These are phyloP conservation scores for Tiphia femorata DNA, from an alignment of 2,888 invertebrate genomes.

Conservation along the genomic window DNA sequence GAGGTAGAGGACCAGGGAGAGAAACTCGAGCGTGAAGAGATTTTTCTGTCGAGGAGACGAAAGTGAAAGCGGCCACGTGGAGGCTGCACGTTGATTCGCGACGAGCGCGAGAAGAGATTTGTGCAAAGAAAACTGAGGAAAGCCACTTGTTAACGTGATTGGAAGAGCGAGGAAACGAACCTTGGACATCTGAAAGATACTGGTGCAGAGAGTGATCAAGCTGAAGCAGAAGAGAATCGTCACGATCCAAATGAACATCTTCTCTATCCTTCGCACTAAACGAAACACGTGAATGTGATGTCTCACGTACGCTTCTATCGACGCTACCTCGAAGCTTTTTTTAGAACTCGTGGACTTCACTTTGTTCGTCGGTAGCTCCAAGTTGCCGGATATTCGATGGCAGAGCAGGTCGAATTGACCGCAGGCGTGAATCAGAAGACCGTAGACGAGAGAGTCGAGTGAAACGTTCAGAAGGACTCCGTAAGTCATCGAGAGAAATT, in stretches of 20 bases:
- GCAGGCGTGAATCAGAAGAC: conserved; percentile 35
- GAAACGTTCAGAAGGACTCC: conserved; percentile 24
- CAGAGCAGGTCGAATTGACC: conserved; percentile 39
- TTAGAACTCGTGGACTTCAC: neutral
- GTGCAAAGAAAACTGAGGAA: too few species aligned
- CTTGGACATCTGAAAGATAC: conserved; percentile 40
- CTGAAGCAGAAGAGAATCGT: conserved; percentile 40
- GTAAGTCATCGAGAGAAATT: conserved; percentile 14
- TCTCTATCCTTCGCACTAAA: conserved; percentile 28
- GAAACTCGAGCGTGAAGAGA: conserved; percentile 31
- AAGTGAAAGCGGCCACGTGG: too few species aligned
- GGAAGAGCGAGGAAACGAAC: too few species aligned
- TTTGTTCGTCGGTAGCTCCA: neutral
- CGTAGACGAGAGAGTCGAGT: conserved; percentile 38
- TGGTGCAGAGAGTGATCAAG: conserved; percentile 41
- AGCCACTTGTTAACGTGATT: too few species aligned
- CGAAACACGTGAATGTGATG: conserved; percentile 27
- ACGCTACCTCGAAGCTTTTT: neutral
- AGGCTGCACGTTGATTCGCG: too few species aligned
- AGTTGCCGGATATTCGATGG: conserved; percentile 20
- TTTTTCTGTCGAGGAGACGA: conserved; percentile 19
- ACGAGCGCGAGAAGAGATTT: too few species aligned
- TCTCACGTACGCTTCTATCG: conserved; percentile 12
- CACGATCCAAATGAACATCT: conserved; percentile 32
- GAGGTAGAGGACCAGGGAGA: conserved; percentile 30